Base-by-base conservation (phyloP, 2,797 vertebrate genomes). In the Falco biarmicus region DNA sequence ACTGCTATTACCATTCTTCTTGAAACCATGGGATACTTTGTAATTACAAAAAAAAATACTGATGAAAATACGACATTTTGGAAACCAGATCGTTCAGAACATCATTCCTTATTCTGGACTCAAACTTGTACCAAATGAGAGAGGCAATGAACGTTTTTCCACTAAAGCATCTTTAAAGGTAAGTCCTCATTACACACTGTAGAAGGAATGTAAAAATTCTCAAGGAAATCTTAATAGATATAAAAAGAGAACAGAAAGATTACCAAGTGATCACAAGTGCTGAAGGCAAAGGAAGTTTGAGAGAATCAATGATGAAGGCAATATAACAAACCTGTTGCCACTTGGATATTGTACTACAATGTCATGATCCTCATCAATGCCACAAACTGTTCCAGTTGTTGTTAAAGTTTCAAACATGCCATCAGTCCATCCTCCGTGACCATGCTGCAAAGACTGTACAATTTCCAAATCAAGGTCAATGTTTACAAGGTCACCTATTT, bases 391-490 rank as follows among this genome's bases (percentile, higher is more conserved):
- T 91, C 99, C 99, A 5, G 99, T 99, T 96, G 99, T 99, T 93
- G 99, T 99, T 97, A 99, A 98, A 20, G 99, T 99, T 97, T 99
- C 99, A 93, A 99, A 99, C 99, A 99, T 99, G 97, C 99, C 99
- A 89, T 99, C 99, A 4, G 99, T 99, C 99, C 99, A 99, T 59
- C 99, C 99, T 21, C 99, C 99, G 0, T 99, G 99, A 43, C 99
- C 99, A 24, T 99, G 99, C 87, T 99, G 99, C 89, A 99, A 98
- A 60, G 99, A 99, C 98, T 99, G 99, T 78, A 99, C 99, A 20
- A 99, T 99, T 98, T 99, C 99, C 70, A 99, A 98, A 95, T 99
- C 99, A 75, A 99, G 98, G 97, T 99, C 99, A 87, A 99, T 99
- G 98, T 99, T 99, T 89, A 99, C 99, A 95, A 99, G 98, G 97